Evolutionary conservation across 2,797 vertebrate genomes (phyloP).

Genomic region (Aldrovandia affinis): DNA sequence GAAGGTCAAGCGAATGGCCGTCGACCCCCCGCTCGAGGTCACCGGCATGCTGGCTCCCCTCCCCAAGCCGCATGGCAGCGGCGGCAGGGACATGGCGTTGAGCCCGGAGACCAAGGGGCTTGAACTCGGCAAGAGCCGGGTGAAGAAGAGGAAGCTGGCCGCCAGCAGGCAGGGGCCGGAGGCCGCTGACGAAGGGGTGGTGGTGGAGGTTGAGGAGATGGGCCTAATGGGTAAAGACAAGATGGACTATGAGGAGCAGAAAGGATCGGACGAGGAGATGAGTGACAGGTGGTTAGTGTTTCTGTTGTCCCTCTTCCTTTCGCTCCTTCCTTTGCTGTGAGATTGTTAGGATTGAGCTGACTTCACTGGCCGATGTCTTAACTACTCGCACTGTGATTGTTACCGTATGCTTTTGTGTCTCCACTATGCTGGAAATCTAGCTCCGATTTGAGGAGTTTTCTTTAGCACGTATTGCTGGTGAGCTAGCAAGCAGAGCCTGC

Average conservation of each 20-base stretch:
- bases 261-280: slow-evolving; percentile 97
- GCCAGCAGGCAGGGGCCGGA: slow-evolving; percentile 77
- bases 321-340: neutral
- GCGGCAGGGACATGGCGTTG: slow-evolving; percentile 67
- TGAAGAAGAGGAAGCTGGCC: slow-evolving; percentile 91
- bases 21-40: slow-evolving; percentile 85
- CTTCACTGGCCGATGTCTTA: neutral
- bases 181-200: slow-evolving; percentile 88
- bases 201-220: slow-evolving; percentile 89
- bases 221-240: slow-evolving; percentile 85
- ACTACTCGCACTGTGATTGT: slow-evolving; percentile 14
- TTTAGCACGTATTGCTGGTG: too few species aligned
- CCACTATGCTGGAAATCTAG: too few species aligned
- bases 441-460: too few species aligned
- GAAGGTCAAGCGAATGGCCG: slow-evolving; percentile 96
- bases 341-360: neutral
- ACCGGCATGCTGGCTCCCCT: slow-evolving; percentile 76
- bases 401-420: too few species aligned
- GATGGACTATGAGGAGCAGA: slow-evolving; percentile 96
- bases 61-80: slow-evolving; percentile 76
- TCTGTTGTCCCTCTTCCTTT: slow-evolving; percentile 40
- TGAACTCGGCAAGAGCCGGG: slow-evolving; percentile 76
- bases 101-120: slow-evolving; percentile 64
- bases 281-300: slow-evolving; percentile 95
- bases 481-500: too few species aligned